A percentile compares a stretch with the other conserved stretches of the same genome.
These are phyloP conservation scores for Gymnocheta viridis DNA, from an alignment of 2,888 invertebrate genomes.

Conservation along the genomic window DNA sequence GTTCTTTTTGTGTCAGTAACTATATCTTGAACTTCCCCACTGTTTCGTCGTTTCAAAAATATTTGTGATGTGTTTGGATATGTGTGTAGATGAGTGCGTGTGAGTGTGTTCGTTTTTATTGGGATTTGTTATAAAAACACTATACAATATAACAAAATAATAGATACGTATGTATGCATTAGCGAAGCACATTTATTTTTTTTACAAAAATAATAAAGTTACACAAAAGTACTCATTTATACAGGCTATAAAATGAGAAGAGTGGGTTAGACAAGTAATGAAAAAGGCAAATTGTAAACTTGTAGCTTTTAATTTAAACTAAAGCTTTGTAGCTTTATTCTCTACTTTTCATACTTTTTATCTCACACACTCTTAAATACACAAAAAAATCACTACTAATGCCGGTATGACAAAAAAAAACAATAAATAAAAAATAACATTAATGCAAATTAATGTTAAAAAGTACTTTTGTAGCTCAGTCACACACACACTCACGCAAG, in stretches of 20 bases:
- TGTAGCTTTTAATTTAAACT: conserved; percentile 42
- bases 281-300: background rate
- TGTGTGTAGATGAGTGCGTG: conserved; percentile 24
- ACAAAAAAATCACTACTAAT: conserved; percentile 42
- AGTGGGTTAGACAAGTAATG: conserved; percentile 25
- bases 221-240: background rate
- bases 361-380: conserved; percentile 17
- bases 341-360: background rate
- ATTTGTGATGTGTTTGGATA: background rate
- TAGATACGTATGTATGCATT: conserved; percentile 3
- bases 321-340: conserved; percentile 45
- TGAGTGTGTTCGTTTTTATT: conserved; percentile 34
- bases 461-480: conserved; percentile 15
- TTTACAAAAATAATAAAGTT: conserved; percentile 12
- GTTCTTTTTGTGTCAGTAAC: too few relatives aligned
- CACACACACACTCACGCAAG: background rate
- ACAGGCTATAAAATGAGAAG: conserved; percentile 10
- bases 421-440: background rate
- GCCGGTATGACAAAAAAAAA: conserved; percentile 44
- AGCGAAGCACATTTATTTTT: conserved; percentile 39
- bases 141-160: conserved; percentile 3
- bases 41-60: conserved; percentile 7
- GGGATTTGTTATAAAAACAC: conserved; percentile 41
- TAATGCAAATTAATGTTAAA: conserved; percentile 23
- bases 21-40: background rate